Percentiles rank a stretch among this genome's conserved stretches.
Conservation (phyloP, 2,797 vertebrate species). For the Lycodopsis pacificus region DNA sequence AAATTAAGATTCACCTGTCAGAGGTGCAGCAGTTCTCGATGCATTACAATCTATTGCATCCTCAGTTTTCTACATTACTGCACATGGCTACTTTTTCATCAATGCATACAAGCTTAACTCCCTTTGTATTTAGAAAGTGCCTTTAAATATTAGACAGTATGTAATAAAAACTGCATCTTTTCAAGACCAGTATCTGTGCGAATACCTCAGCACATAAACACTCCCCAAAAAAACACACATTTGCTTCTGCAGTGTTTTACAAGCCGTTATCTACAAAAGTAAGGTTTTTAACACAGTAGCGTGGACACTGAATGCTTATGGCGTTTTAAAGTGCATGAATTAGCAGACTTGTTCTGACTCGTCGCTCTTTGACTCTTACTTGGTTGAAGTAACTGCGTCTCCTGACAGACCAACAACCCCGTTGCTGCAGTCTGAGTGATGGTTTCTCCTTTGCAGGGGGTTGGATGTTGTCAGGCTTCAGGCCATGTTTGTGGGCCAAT, state of each 20-base stretch:
- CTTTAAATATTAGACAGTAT: not conserved
- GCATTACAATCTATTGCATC: not conserved
- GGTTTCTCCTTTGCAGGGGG: constrained; percentile 7
- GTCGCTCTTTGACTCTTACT: not conserved
- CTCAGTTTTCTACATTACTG: not conserved
- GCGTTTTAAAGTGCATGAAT: too few relatives aligned
- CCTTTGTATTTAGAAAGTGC: too few relatives aligned
- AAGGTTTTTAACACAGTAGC: not conserved
- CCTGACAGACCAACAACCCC: too few relatives aligned
- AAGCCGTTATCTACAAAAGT: not conserved
- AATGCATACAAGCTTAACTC: not conserved
- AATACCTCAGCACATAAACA: not conserved
- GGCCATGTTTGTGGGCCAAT: constrained; percentile 8
- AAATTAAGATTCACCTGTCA: not conserved
- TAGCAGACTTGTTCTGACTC: too few relatives aligned
- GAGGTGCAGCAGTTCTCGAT: not conserved
- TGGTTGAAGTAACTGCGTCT: not conserved
- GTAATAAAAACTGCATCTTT: not conserved
- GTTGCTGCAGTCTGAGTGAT: constrained; percentile 7
- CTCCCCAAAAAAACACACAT: not conserved
- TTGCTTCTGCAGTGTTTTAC: not conserved
- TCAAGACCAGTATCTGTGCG: not conserved
- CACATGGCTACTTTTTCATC: not conserved
- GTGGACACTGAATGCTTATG: not conserved
- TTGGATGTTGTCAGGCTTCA: constrained; percentile 29